Percentiles rank a stretch among this genome's conserved stretches.
Evolutionary conservation across 2,888 invertebrate genomes (phyloP).

Genomic region (Onchidella celtica): DNA sequence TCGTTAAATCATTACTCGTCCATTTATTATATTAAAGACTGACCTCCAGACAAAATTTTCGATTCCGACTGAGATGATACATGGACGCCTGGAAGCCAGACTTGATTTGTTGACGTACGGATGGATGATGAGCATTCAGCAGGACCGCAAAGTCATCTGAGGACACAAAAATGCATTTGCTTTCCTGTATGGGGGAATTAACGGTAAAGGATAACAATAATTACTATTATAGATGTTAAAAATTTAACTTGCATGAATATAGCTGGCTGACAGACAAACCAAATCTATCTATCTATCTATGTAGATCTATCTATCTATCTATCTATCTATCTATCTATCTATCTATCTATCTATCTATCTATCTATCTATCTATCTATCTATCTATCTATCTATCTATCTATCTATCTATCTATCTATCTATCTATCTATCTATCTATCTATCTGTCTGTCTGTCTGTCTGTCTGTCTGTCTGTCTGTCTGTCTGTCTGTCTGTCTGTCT

Average conservation of each 20-base stretch:
- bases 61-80: conserved; percentile 43
- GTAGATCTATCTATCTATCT: too few species aligned
- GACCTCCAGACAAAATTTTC: conserved; percentile 57
- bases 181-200: too few species aligned
- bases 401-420: neutral
- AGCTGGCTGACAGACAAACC: too few species aligned
- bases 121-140: conserved; percentile 53
- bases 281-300: too few species aligned
- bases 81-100: conserved; percentile 53
- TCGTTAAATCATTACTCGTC: too few species aligned
- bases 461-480: neutral
- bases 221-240: neutral
- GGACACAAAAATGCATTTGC: neutral
- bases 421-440: too few species aligned
- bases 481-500: neutral
- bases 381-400: neutral
- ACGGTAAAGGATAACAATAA: neutral
- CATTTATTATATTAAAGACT: too few species aligned
- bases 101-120: conserved; percentile 49
- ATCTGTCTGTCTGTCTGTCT: neutral
- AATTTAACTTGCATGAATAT: too few species aligned
- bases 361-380: neutral
- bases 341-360: neutral
- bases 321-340: too few species aligned
- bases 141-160: conserved; percentile 56